Evolutionary conservation across 2,797 vertebrate species (phyloP).

Genomic region (Mormyrus proboscirostris): DNA sequence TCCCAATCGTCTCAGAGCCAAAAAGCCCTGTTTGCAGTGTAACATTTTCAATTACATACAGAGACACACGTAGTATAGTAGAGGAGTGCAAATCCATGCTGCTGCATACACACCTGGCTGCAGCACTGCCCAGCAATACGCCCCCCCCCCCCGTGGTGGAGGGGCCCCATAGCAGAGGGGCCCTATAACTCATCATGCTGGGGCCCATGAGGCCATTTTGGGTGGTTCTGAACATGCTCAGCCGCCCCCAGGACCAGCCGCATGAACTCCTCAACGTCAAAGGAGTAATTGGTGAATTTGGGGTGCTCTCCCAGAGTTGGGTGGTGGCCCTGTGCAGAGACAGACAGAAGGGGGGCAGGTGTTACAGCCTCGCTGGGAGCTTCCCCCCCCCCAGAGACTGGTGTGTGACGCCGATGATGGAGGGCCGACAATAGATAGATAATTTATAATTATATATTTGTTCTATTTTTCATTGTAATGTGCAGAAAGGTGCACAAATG

Average conservation of each 20-base stretch:
- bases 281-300: conserved; percentile 97
- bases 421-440: background rate
- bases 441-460: background rate
- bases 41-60: background rate
- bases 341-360: background rate
- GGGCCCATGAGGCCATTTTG: conserved; percentile 64
- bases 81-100: background rate
- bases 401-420: background rate
- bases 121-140: background rate
- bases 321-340: conserved; percentile 80
- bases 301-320: conserved; percentile 91
- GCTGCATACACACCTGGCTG: background rate
- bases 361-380: background rate
- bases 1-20: background rate
- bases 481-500: background rate
- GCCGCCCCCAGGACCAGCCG: conserved; percentile 77
- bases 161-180: background rate
- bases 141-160: background rate
- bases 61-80: background rate
- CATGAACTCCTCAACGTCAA: conserved; percentile 88
- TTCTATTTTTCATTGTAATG: background rate
- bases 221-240: conserved; percentile 71
- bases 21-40: background rate
- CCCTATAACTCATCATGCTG: conserved; percentile 75
- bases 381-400: background rate